phyloP scores from a whole-genome alignment of 30 jellyfish, hydroid and myxozoan species.

The Hydractinia symbiolongicarpus region DNA sequence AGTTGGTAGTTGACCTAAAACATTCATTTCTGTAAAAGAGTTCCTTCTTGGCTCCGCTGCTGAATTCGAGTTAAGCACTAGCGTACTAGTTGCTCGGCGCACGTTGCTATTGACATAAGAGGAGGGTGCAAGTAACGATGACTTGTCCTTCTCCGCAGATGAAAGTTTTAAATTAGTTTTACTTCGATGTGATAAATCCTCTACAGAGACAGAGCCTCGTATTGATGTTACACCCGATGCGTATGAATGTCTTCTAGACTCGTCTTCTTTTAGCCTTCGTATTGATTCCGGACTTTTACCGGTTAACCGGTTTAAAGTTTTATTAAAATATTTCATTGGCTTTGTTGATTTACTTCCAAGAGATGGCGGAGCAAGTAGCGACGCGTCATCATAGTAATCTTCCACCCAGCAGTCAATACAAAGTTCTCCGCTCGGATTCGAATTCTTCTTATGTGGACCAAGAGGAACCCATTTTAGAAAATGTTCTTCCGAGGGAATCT shows the following conservation, averaged over 20 bases:
- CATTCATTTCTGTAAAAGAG: constrained; percentile 15
- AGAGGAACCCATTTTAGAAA: constrained; percentile 70
- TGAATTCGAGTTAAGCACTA: background rate
- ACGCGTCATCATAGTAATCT: constrained; percentile 49
- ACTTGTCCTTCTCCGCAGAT: background rate
- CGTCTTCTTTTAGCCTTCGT: constrained; percentile 26
- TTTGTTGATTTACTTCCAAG: constrained; percentile 25
- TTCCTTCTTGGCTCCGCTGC: constrained; percentile 14
- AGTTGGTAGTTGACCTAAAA: constrained; percentile 13
- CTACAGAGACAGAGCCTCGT: constrained; percentile 84
- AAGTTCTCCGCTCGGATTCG: constrained; percentile 72
- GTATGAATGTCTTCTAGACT: constrained; percentile 41
- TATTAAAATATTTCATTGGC: constrained; percentile 24
- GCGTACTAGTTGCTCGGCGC: constrained; percentile 2
- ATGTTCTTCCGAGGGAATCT: constrained; percentile 84
- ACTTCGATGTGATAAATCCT: constrained; percentile 37
- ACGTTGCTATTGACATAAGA: background rate
- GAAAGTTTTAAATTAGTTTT: background rate
- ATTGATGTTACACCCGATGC: constrained; percentile 56
- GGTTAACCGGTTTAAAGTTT: constrained; percentile 37
- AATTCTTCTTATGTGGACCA: constrained; percentile 77
- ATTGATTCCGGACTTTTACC: constrained; percentile 24
- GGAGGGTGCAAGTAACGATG: constrained; percentile 25
- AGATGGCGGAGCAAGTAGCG: constrained; percentile 17
- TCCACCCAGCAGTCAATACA: constrained; percentile 90